Evolutionary conservation across 2,113 vertebrate genomes (phyloP), one percentile per base, ranked within the genome.

Genomic region (Oreamnos americanus): DNA sequence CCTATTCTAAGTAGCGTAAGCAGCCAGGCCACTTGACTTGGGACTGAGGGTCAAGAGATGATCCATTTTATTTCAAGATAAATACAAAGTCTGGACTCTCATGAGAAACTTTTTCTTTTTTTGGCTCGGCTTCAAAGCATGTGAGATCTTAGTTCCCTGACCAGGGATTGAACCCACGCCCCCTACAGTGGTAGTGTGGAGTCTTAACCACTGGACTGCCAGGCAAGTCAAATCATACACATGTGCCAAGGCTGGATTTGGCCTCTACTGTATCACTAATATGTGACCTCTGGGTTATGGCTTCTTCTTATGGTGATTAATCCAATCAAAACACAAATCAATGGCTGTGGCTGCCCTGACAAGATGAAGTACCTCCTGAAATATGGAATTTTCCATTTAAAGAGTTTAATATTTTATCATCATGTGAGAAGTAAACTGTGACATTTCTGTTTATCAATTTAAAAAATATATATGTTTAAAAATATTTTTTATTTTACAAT

Each of bases 401-500:
- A 93, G 58, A 94, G 39, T 51, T 86, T 79, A 79, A 57, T 90
- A 94, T 81, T 79, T 91, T 87, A 49, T 87, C 82, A 51, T 2
- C 39, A 86, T 11, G 53, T 94, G 60, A 87, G 58, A 87, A 71
- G 49, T 91, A 81, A 87, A 96, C 51, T 39, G 19, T 86, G 79
- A 39, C 84, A 84, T 57, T 85, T 93, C 16, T 78, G 21, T 93
- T 55, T 83, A 78, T 64, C 47, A 33, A 39, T 87, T 92, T 26
- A 14, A 25, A 64, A 51, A 55, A 47, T 33, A 88, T 85, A 10
- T 58, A 71, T 26, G 15, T 92, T 67, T 88, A 82, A 91, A 95
- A 58, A 91, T 78, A 23, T 89, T 67, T 51, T 90, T 67, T 58
- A 87, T 81, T 92, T 96, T 93, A 96, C 21, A 89, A 88, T 62